Percentiles rank a stretch among this genome's conserved stretches.
Evolutionary conservation across 2,113 vertebrate species (phyloP).

Genomic region (Peromyscus polionotus): DNA sequence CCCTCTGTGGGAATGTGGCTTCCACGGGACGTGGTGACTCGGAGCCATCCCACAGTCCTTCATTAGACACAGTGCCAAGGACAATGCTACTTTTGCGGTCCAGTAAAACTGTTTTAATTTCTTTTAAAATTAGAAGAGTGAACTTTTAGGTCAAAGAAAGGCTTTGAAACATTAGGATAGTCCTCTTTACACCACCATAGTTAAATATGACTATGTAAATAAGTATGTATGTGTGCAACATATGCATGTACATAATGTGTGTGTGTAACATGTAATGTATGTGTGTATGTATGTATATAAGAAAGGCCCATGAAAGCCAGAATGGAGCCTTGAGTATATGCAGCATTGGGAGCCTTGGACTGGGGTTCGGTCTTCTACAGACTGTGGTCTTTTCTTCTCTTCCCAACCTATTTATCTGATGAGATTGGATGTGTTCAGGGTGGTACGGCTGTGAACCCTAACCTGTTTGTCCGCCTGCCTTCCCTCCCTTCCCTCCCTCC

Average conservation of each 20-base stretch:
- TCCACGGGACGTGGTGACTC: neutral
- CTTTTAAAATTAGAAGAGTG: constrained; percentile 32
- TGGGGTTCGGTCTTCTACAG: neutral
- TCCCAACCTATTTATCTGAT: neutral
- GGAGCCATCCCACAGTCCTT: no score
- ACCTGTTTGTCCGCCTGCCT: neutral
- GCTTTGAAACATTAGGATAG: neutral
- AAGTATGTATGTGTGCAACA: neutral
- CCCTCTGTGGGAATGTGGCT: neutral
- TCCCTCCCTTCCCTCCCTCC: neutral
- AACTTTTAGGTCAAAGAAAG: constrained; percentile 13
- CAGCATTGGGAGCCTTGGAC: no score
- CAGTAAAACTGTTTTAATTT: neutral
- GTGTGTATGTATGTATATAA: neutral
- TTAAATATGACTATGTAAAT: neutral
- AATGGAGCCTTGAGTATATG: neutral
- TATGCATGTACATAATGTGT: neutral
- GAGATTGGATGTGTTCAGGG: neutral
- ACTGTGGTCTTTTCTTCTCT: neutral
- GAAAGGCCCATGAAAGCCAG: neutral
- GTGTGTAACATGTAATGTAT: neutral
- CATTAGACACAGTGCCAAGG: neutral
- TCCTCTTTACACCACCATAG: neutral
- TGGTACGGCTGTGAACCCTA: neutral
- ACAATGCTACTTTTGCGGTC: neutral